A percentile compares a stretch with the other conserved stretches of the same genome.
Evolutionary conservation across 1,140 invertebrate species (phyloP).

Genomic region (Protaetia brevitarsis): DNA sequence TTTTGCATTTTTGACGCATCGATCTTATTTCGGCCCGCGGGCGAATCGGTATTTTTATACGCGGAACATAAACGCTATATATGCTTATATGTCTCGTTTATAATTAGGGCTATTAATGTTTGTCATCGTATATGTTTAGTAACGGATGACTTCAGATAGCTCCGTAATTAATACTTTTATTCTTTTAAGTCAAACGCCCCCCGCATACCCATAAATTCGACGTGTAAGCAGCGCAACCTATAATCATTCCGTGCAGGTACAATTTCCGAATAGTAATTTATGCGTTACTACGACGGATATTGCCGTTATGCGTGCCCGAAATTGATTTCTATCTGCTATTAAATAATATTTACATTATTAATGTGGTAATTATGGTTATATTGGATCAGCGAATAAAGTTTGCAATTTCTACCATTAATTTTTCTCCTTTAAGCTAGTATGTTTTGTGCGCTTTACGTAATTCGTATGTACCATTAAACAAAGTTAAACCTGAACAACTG

Average conservation of each 20-base stretch:
- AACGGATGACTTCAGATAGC: background rate
- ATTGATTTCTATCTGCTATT: background rate
- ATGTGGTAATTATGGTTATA: background rate
- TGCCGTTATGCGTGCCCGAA: background rate
- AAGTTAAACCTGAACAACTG: too few relatives aligned
- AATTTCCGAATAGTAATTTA: background rate
- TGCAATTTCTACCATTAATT: background rate
- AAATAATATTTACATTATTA: slow-evolving; percentile 9
- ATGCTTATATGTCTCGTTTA: background rate
- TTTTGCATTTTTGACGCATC: background rate
- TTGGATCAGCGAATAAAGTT: background rate
- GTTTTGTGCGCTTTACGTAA: too few relatives aligned
- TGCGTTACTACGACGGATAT: background rate
- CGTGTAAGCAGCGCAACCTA: background rate
- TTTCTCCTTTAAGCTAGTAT: too few relatives aligned
- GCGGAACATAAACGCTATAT: background rate
- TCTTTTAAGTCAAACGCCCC: background rate
- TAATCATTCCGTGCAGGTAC: background rate
- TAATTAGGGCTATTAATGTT: background rate
- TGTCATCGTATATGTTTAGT: background rate
- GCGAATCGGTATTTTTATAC: background rate
- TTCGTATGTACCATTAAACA: too few relatives aligned
- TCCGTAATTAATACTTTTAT: slow-evolving; percentile 2
- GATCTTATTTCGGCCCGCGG: background rate
- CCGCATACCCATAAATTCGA: slow-evolving; percentile 6